Conservation (phyloP, 2,888 invertebrate species). For the Zaprionus bogoriensis region DNA sequence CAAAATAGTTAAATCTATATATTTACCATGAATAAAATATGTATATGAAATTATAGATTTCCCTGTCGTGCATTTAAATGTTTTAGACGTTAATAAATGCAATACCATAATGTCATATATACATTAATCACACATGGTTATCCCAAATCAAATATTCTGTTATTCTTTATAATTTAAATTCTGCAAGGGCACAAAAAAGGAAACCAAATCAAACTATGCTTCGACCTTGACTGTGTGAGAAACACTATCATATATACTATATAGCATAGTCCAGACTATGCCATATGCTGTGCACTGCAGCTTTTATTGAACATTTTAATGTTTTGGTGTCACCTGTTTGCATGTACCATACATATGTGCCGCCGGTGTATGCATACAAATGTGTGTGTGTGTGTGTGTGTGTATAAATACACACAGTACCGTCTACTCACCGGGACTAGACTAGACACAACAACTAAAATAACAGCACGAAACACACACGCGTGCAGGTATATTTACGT, state of each 20-base stretch:
- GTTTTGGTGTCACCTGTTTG: slow-evolving; percentile 34
- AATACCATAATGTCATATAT: no score
- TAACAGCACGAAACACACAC: slow-evolving; percentile 30
- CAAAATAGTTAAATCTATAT: no score
- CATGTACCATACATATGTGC: background rate
- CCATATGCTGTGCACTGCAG: background rate
- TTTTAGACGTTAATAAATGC: no score
- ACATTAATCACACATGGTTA: no score
- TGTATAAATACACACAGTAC: slow-evolving; percentile 25
- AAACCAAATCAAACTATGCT: no score
- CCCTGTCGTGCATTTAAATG: no score
- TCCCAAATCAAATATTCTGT: no score
- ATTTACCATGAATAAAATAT: no score
- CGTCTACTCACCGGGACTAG: slow-evolving; percentile 48
- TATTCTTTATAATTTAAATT: no score
- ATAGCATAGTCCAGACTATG: background rate
- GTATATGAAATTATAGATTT: no score
- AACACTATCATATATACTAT: background rate
- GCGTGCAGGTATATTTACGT: slow-evolving; percentile 26
- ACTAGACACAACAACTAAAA: slow-evolving; percentile 68
- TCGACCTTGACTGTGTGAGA: no score
- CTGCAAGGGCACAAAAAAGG: no score
- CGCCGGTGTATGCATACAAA: background rate
- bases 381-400: slow-evolving; percentile 7
- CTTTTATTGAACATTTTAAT: background rate